phyloP scores from a whole-genome alignment of 2,797 vertebrate species.

The Chelon auratus region DNA sequence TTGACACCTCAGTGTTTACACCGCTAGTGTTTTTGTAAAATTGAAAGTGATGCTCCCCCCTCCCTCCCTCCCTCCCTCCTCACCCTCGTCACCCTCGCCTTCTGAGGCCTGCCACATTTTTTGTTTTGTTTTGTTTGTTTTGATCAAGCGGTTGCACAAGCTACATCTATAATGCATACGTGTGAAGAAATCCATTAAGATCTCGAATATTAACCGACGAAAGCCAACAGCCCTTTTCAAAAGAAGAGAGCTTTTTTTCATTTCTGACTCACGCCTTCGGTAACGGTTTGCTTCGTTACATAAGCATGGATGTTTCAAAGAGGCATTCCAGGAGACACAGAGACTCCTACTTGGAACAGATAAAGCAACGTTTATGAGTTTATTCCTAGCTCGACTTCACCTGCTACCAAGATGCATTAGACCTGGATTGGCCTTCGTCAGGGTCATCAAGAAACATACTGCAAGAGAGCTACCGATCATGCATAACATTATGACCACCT shows the following conservation, averaged over 20 bases:
- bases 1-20: constrained; percentile 11
- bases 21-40: constrained; percentile 9
- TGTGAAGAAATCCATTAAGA: constrained; percentile 44
- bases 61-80: not conserved
- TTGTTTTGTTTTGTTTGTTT: constrained; percentile 7
- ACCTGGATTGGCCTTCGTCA: no score
- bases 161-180: constrained; percentile 51
- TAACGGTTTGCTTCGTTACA: not conserved
- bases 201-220: constrained; percentile 6
- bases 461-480: no score
- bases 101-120: not conserved
- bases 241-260: not conserved
- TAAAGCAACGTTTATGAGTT: not conserved
- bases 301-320: not conserved
- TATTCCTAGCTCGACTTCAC: no score
- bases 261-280: not conserved
- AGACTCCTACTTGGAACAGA: not conserved
- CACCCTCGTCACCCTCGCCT: no score
- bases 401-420: no score
- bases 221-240: constrained; percentile 13
- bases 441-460: no score
- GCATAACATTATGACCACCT: no score
- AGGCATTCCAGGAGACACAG: not conserved
- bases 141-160: constrained; percentile 28
- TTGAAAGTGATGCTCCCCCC: constrained; percentile 38